Base-by-base conservation (phyloP, 2,888 invertebrate genomes). In the Hesperia comma region DNA sequence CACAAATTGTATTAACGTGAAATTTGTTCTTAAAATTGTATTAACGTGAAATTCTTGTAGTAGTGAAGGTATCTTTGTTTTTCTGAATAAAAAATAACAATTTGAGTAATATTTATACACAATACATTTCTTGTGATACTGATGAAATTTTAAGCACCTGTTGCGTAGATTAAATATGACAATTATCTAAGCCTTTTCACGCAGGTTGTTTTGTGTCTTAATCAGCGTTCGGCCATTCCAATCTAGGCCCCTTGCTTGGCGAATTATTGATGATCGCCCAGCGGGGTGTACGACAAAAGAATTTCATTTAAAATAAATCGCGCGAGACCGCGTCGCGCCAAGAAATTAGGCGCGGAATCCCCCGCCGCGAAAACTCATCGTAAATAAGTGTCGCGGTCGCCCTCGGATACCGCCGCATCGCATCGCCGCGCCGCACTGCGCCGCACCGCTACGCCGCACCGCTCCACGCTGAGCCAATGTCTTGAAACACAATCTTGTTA, bases 311-410 rank as follows among this genome's bases (percentile, higher is more conserved):
- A 85, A 85, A 92, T 90, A 90, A 92, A 92, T 91, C 87, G 91
- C 86, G 78, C 86, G 86, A 87, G 90, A 89, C 87, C 85, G 89
- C 88, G 86, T 87, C 86, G 88, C 87, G 85, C 83, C 86, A 80
- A 86, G 88, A 88, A 92, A 91, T 92, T 92, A 92, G 92, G 90
- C 85, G 85, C 80, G 78, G 84, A 83, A 83, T 85, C 90, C 85
- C 92, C 92, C 84, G 91, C 87, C 87, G 92, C 85, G 92, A 90
- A 88, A 85, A 85, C 90, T 87, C 88, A 80, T 89, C 91, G 88
- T 91, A 88, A 91, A 92, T 90, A 90, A 86, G 83, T 87, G 89
- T 90, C 87, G 84, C 84, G 81, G 80, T 75, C 77, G 80, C 77
- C 76, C 78, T 74, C 77, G 79, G 79, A 74, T 81, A 75, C 74